These are phyloP conservation scores for Podotricha telesiphe DNA, from an alignment of 2,888 invertebrate species.

Conservation along the genomic window DNA sequence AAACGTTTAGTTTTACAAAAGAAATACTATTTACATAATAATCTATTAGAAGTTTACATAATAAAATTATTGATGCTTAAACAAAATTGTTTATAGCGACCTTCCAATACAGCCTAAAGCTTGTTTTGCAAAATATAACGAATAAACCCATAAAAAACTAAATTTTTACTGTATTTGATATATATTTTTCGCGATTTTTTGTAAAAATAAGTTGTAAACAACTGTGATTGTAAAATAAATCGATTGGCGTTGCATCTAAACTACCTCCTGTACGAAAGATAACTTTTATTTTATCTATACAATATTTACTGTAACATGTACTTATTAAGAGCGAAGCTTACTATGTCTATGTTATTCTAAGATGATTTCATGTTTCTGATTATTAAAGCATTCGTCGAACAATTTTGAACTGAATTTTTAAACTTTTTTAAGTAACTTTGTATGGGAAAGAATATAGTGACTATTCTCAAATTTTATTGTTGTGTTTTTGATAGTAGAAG, in stretches of 20 bases:
- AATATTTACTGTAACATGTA: constrained; percentile 32
- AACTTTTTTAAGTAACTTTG: no score
- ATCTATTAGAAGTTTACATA: constrained; percentile 2
- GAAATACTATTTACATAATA: constrained; percentile 18
- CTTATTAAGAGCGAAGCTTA: constrained; percentile 31
- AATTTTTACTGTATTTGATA: background rate
- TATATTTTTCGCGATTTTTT: constrained; percentile 20
- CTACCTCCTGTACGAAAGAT: constrained; percentile 42
- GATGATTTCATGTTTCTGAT: background rate
- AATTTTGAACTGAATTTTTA: background rate
- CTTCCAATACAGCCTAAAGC: background rate
- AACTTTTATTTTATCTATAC: constrained; percentile 34
- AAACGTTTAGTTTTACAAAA: constrained; percentile 42
- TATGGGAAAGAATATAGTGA: no score
- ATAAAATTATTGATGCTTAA: background rate
- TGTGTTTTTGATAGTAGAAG: no score
- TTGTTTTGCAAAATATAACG: background rate
- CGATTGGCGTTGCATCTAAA: constrained; percentile 59
- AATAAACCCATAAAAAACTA: background rate
- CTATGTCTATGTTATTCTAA: constrained; percentile 13
- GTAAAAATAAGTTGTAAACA: constrained; percentile 39
- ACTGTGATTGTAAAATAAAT: constrained; percentile 50
- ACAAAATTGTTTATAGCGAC: background rate
- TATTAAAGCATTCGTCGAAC: constrained; percentile 1
- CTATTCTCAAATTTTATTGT: no score